Evolutionary conservation across 2,797 vertebrate genomes (phyloP).

Genomic region (Sebastes taczanowskii): DNA sequence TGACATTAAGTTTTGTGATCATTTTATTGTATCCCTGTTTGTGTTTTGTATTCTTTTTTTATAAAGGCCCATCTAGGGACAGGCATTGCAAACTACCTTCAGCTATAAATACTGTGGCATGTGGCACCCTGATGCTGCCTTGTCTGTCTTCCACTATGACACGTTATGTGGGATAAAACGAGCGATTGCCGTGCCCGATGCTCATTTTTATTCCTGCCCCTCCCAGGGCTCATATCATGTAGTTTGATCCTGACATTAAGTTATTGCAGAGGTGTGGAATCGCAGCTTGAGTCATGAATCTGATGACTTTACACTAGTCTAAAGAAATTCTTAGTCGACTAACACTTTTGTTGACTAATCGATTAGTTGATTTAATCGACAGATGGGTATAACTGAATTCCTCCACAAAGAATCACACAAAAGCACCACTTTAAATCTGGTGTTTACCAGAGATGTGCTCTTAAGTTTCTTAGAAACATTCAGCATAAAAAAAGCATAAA

Average conservation of each 20-base stretch:
- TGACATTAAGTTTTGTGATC: not conserved
- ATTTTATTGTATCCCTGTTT: not conserved
- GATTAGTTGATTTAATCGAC: no score
- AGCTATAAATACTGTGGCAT: not conserved
- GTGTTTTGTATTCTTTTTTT: not conserved
- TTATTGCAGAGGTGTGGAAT: not conserved
- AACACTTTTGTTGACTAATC: no score
- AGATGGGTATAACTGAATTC: accelerated
- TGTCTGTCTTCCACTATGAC: not conserved
- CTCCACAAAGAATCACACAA: no score
- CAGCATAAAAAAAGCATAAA: no score
- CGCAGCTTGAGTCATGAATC: not conserved
- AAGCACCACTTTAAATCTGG: no score
- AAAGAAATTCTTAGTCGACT: no score
- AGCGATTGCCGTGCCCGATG: not conserved
- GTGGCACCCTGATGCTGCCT: not conserved
- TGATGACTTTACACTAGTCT: not conserved
- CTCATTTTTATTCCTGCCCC: not conserved
- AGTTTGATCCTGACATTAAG: not conserved
- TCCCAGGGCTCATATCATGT: not conserved
- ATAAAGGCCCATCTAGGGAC: not conserved
- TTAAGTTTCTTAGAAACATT: no score
- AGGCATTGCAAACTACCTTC: not conserved
- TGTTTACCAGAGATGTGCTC: no score
- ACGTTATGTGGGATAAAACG: not conserved